These are phyloP conservation scores for Tortricodes alternella DNA, from an alignment of 2,888 invertebrate species.

Conservation along the genomic window DNA sequence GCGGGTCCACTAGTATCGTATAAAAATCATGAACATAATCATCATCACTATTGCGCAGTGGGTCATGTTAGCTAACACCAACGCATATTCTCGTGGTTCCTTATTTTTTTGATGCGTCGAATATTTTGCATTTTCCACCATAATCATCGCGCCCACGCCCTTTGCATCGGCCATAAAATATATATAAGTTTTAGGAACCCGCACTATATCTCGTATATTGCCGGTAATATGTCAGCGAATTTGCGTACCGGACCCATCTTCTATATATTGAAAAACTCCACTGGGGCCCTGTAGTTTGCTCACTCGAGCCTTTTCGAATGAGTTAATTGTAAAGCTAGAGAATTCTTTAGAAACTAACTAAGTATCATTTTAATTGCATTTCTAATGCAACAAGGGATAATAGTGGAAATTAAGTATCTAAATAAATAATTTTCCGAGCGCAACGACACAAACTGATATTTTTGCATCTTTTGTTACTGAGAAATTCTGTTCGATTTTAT, in stretches of 20 bases:
- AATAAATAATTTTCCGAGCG: no score
- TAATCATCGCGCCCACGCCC: conserved; percentile 24
- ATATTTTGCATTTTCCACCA: conserved; percentile 6
- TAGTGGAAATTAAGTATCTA: no score
- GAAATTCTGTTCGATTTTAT: no score
- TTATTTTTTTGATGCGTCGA: neutral
- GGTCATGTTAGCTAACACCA: neutral
- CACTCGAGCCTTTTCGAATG: neutral
- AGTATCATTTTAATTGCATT: no score
- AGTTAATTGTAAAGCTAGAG: no score
- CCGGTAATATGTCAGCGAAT: conserved; percentile 68
- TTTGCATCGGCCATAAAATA: conserved; percentile 21
- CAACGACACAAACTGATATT: no score
- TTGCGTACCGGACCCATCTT: conserved; percentile 51
- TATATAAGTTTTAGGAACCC: conserved; percentile 39
- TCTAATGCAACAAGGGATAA: no score
- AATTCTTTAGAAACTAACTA: no score
- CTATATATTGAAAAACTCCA: conserved; percentile 26
- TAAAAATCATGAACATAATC: no score
- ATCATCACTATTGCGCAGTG: no score
- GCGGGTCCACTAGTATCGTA: no score
- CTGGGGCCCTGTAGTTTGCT: neutral
- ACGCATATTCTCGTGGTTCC: neutral
- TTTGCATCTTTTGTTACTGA: no score
- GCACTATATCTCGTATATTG: conserved; percentile 63